Evolutionary conservation across 1,140 invertebrate genomes (phyloP), one percentile per base, ranked within the genome.

Genomic region (Aradophagus sp.): DNA sequence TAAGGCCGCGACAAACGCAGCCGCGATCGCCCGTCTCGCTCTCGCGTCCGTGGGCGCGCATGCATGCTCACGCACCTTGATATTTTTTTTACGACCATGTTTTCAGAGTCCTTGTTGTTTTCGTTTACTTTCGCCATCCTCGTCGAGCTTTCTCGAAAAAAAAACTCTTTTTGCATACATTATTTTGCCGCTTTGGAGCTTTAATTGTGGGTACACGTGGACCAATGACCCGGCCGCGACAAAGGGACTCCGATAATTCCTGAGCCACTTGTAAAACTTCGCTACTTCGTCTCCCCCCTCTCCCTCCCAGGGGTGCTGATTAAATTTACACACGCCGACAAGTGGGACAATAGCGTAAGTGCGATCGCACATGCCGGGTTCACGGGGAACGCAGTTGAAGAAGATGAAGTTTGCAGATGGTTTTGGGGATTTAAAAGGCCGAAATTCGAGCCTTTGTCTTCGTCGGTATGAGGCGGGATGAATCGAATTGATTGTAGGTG

Each of bases 121-220:
- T 61, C 61, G 55, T 66, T 61, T 27, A 61, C 35, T 58, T 50
- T 16, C 32, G 34, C 48, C 69, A 32, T 31, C 47, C 48, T 5
- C 44, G 48, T 8, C 50, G 29, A 38, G 12, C 19, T 62, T 62
- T 58, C 58, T 62, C 44, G 20, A 20, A 11, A 23, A 23, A 13
- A 44, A 48, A 61, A 58, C 61, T 55, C 69, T 73, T 73, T 67
- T 15, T 62, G 69, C 62, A 66, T 73, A 62, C 44, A 56, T 73
- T 66, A 67, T 38, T 53, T 61, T 61, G 39, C 53, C 26, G 52
- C 31, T 26, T 34, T 45, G 63, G n/a, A n/a, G n/a, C n/a, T 42
- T 63, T 50, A 41, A n/a, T n/a, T n/a, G n/a, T n/a, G n/a, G n/a
- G n/a, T n/a, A n/a, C n/a, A n/a, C 11, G 7, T 29, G 10, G 11